Evolutionary conservation across 2,797 vertebrate species (phyloP).

Genomic region (Lepilemur ruficaudatus): DNA sequence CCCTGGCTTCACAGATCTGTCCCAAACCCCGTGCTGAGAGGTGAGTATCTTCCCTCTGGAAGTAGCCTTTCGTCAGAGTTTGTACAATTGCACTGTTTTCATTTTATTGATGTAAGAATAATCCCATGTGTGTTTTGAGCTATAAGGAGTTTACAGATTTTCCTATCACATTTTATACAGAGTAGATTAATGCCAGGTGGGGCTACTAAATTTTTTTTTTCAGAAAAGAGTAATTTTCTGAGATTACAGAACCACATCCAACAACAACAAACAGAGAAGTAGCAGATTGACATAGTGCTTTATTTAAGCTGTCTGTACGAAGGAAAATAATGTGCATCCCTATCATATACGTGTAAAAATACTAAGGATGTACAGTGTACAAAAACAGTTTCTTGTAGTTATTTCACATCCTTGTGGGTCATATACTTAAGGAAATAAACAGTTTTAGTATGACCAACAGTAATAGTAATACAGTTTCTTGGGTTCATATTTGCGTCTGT

Average conservation of each 20-base stretch:
- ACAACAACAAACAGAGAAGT: conserved; percentile 83
- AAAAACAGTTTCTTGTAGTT: conserved; percentile 95
- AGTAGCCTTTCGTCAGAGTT: background rate
- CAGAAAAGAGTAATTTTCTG: conserved; percentile 81
- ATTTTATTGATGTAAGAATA: background rate
- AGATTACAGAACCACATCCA: conserved; percentile 81
- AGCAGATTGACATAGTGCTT: conserved; percentile 97
- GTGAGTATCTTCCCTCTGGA: background rate
- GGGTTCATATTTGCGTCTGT: conserved; percentile 86
- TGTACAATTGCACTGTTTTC: background rate
- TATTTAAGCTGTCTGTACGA: conserved; percentile 98
- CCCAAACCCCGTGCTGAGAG: background rate
- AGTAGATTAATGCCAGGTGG: conserved; percentile 13
- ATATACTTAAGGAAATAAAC: conserved; percentile 90
- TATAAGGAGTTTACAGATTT: background rate
- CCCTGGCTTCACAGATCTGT: background rate
- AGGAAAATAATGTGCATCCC: conserved; percentile 98
- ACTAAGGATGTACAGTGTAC: conserved; percentile 99
- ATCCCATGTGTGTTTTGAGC: background rate
- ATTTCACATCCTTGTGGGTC: conserved; percentile 92
- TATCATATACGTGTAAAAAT: conserved; percentile 98
- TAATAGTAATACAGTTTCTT: conserved; percentile 85
- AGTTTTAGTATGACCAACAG: conserved; percentile 88
- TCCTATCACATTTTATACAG: conserved; percentile 4
- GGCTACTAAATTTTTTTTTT: background rate